Base-by-base conservation (phyloP, 1,140 invertebrate species). In the Zaprionus tsacasi region DNA sequence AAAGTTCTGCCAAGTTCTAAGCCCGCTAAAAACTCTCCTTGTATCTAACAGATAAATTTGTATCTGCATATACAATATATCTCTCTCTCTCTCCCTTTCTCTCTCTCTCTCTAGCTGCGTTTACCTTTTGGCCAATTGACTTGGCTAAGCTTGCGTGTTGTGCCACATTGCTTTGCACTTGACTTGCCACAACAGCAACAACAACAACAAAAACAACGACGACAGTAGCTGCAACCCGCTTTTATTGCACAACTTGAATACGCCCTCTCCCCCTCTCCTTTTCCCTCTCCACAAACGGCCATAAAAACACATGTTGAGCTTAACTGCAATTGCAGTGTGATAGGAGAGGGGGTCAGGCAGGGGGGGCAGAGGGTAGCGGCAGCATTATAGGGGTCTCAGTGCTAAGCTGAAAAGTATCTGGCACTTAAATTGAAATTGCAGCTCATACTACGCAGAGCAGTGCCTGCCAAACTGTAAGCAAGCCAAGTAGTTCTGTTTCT, bases 131-230 rank as follows among this genome's bases (percentile, higher is more conserved):
- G 17, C 25, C 64, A 69, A 71, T 81, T 75, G 70, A 21, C 74
- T 78, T 61, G 36, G 68, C 59, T 48, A 13, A 50, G 66, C 52
- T 69, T 82, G 82, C 82, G 76, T 87, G 79, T n/a, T 76, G 35
- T 70, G 55, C 71, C 55, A 54, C 52, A 54, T 59, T 45, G 52
- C 52, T 64, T 56, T 85, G 75, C 82, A 67, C 76, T 87, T 87
- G 79, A 87, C 73, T 81, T 57, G 25, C 8, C 50, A 61, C 33
- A 5, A 27, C 35, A 21, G 27, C 68, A 67, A 1, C 25, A 40
- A 36, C 40, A 59, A 45, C 36, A 30, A 52, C 33, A 25, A n/a
- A n/a, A n/a, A 35, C 33, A 35, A 17, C 15, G 2, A 6, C 6
- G n/a, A 35, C 33, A 30, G 12, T 30, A 52, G 48, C 13, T 79